Percentiles rank a stretch among this genome's conserved stretches.
phyloP scores from a whole-genome alignment of 2,113 vertebrate species.

The Atlantisia rogersi region DNA sequence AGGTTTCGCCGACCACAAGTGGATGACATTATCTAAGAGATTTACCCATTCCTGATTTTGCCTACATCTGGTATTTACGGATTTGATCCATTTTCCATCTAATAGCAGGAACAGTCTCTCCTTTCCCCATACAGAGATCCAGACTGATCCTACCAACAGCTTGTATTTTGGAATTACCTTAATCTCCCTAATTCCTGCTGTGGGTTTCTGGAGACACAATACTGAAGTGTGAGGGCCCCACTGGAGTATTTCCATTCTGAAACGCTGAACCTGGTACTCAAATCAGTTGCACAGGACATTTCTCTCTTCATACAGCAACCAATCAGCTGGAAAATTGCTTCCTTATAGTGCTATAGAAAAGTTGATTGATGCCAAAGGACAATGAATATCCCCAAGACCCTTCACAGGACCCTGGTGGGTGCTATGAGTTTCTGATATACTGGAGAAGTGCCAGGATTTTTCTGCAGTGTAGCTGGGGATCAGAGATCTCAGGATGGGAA shows the following conservation, averaged over 20 bases:
- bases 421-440: background rate
- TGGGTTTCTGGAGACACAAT: background rate
- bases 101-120: background rate
- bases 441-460: background rate
- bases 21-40: background rate
- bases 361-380: background rate
- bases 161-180: background rate
- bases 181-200: background rate
- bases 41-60: background rate
- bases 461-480: background rate
- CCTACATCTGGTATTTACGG: background rate
- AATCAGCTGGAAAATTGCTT: conserved; percentile 40
- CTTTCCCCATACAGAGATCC: background rate
- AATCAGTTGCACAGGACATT: background rate
- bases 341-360: background rate
- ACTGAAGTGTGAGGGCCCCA: background rate
- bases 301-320: background rate
- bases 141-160: background rate
- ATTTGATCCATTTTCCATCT: background rate
- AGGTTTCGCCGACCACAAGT: background rate
- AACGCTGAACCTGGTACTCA: background rate
- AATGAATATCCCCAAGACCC: background rate
- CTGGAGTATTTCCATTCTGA: background rate
- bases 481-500: background rate
- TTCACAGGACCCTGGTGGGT: fast-evolving